A percentile compares a stretch with the other conserved stretches of the same genome.
phyloP scores from a whole-genome alignment of 2,113 vertebrate species.

The Equus przewalskii region DNA sequence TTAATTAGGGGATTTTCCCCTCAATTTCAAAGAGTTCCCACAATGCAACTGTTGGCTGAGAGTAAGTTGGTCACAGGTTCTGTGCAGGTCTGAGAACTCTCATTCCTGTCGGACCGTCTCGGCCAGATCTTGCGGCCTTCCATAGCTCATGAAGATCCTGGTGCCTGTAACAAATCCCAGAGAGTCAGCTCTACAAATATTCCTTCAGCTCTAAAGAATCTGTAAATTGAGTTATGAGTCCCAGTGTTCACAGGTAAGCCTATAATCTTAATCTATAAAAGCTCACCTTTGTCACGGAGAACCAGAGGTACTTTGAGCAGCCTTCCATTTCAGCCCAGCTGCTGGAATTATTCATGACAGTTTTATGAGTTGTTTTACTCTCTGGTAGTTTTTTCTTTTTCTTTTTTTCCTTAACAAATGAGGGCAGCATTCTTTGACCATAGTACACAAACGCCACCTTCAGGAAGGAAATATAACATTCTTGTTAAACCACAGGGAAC shows the following conservation, averaged over 20 bases:
- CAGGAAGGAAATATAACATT: conserved; percentile 76
- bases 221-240: conserved; percentile 59
- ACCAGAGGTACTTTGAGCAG: background rate
- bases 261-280: conserved; percentile 35
- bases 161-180: background rate
- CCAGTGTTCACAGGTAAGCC: conserved; percentile 49
- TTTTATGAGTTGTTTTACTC: conserved; percentile 61
- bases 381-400: background rate
- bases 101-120: background rate
- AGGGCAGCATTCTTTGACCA: conserved; percentile 61
- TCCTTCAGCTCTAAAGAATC: background rate
- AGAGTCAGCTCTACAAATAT: background rate
- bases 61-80: background rate
- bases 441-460: conserved; percentile 85
- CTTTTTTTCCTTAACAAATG: background rate
- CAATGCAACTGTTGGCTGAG: background rate
- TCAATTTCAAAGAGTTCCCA: background rate
- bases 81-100: background rate
- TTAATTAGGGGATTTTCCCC: conserved; percentile 10
- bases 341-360: conserved; percentile 53
- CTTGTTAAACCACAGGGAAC: background rate
- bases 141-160: background rate
- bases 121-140: background rate
- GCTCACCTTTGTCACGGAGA: background rate
- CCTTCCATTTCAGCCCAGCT: conserved; percentile 51